phyloP scores from a whole-genome alignment of 2,888 invertebrate genomes.

The Trachelus stipa region DNA sequence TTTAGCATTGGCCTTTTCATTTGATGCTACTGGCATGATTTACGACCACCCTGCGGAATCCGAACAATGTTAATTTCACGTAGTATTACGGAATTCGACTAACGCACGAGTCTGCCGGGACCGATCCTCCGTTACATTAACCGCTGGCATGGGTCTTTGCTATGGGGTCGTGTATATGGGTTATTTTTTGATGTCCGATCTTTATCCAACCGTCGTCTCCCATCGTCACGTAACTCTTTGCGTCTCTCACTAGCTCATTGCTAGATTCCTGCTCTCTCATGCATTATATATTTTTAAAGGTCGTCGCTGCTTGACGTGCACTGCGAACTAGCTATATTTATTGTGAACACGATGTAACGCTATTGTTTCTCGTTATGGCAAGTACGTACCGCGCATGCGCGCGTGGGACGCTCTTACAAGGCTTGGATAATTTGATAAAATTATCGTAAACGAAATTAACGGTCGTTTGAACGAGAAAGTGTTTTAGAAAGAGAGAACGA shows the following conservation, averaged over 20 bases:
- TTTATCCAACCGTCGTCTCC: not conserved
- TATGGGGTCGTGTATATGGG: not conserved
- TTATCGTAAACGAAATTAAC: constrained; percentile 53
- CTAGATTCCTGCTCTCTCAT: not conserved
- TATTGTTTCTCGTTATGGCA: not conserved
- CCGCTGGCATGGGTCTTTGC: not conserved
- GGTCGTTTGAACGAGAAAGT: constrained; percentile 33
- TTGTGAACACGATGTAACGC: not conserved
- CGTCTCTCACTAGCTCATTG: not conserved
- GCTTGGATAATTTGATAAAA: constrained; percentile 49
- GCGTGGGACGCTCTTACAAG: constrained; percentile 41
- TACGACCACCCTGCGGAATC: constrained; percentile 54
- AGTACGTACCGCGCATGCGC: not conserved
- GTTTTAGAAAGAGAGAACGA: not conserved
- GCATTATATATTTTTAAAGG: not conserved
- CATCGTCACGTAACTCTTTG: not conserved
- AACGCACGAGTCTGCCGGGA: not conserved
- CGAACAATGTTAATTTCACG: constrained; percentile 63
- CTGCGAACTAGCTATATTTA: not conserved
- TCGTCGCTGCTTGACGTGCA: not conserved
- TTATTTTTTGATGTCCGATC: not conserved
- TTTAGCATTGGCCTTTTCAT: not conserved
- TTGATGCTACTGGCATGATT: constrained; percentile 40
- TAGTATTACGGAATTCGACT: constrained; percentile 46
- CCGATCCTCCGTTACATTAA: not conserved